Percentiles rank a stretch among this genome's conserved stretches.
Evolutionary conservation across 2,113 vertebrate species (phyloP).

Genomic region (Climacteris rufus): DNA sequence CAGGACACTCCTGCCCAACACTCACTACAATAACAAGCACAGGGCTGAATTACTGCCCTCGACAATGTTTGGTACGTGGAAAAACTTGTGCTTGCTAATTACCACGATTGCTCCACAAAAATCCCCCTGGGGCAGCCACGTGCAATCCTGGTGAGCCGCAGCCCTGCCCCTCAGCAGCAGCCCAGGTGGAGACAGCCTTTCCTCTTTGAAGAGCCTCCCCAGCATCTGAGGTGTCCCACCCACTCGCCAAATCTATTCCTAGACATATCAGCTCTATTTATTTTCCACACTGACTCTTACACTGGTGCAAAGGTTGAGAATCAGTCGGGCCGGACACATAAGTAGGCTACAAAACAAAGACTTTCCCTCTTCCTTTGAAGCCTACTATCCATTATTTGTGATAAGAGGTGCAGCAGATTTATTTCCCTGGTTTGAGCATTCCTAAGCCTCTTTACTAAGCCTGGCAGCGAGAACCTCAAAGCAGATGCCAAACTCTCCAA

Average conservation of each 20-base stretch:
- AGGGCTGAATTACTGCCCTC: constrained; percentile 27
- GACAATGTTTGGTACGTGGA: constrained; percentile 62
- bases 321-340: not conserved
- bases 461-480: constrained; percentile 22
- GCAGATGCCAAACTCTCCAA: constrained; percentile 29
- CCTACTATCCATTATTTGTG: not conserved
- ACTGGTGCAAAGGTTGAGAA: not conserved
- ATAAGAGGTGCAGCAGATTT: constrained; percentile 35
- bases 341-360: constrained; percentile 16
- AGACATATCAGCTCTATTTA: constrained; percentile 37
- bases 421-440: not conserved
- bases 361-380: constrained; percentile 23
- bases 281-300: not conserved
- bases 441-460: constrained; percentile 45
- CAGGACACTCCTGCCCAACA: constrained; percentile 45
- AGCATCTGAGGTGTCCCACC: not conserved
- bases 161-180: constrained; percentile 12
- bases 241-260: constrained; percentile 18
- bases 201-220: constrained; percentile 15
- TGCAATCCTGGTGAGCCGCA: not conserved
- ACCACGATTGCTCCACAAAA: not conserved
- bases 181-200: not conserved
- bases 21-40: constrained; percentile 46
- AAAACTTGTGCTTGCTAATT: constrained; percentile 58
- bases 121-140: not conserved